Conservation (phyloP, 1,140 invertebrate genomes). For the Teleopsis dalmanni region DNA sequence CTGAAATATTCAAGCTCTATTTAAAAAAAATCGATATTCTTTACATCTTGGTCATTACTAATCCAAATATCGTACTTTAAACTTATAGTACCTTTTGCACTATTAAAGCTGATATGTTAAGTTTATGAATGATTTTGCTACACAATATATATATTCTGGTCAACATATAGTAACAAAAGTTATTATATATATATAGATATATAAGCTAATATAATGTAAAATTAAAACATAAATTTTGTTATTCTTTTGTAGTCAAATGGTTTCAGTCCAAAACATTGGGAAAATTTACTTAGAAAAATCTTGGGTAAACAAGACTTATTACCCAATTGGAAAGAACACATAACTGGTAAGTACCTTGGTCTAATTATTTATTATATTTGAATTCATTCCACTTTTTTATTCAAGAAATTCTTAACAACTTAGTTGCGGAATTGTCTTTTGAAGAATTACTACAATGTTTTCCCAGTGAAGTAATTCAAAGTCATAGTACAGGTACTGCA, state of each 20-base stretch:
- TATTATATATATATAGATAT: too few relatives aligned
- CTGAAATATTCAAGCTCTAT: too few relatives aligned
- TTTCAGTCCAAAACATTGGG: slow-evolving; percentile 40
- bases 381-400: background rate
- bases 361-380: background rate
- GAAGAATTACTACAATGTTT: slow-evolving; percentile 40
- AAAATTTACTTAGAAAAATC: slow-evolving; percentile 34
- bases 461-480: slow-evolving; percentile 35
- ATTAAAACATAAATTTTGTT: background rate
- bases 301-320: slow-evolving; percentile 32
- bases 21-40: too few relatives aligned
- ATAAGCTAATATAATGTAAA: too few relatives aligned
- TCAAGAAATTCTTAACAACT: slow-evolving; percentile 36
- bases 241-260: slow-evolving; percentile 25
- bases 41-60: too few relatives aligned
- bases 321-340: slow-evolving; percentile 34
- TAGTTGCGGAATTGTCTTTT: slow-evolving; percentile 34
- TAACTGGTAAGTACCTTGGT: slow-evolving; percentile 21
- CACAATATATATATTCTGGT: too few relatives aligned
- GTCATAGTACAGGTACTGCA: slow-evolving; percentile 29
- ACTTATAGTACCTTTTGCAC: too few relatives aligned
- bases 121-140: too few relatives aligned
- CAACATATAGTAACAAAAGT: too few relatives aligned
- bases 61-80: too few relatives aligned
- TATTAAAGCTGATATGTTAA: too few relatives aligned